Conservation (phyloP, 1,140 invertebrate species). For the Metaphire vulgaris region DNA sequence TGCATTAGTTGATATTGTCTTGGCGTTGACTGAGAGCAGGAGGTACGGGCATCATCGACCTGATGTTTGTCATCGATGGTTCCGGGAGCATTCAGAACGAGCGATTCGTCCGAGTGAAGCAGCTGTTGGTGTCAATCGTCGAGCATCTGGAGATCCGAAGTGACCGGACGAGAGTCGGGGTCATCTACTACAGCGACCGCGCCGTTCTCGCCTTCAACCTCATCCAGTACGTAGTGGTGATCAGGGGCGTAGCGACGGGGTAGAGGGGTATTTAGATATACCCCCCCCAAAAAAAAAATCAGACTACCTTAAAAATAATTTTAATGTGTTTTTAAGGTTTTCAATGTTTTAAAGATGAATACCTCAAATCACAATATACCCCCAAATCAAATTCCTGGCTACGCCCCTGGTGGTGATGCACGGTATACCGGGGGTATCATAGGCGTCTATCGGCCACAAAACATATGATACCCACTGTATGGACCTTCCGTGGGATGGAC, state of each 20-base stretch:
- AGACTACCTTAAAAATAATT: no score
- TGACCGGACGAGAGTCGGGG: slow-evolving; percentile 3
- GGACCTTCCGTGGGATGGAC: not conserved
- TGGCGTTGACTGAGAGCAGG: no score
- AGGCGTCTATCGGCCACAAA: no score
- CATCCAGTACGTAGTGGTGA: no score
- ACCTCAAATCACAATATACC: no score
- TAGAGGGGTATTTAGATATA: no score
- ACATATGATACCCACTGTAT: not conserved
- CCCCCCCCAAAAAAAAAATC: no score
- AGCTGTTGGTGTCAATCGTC: slow-evolving; percentile 20
- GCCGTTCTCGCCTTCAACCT: not conserved
- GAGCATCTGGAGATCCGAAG: slow-evolving; percentile 12
- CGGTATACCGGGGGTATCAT: not conserved
- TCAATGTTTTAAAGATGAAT: no score
- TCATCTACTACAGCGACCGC: slow-evolving; percentile 7
- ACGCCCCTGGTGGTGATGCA: not conserved
- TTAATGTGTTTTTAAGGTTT: no score
- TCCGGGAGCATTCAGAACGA: slow-evolving; percentile 26
- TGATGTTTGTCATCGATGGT: slow-evolving; percentile 27
- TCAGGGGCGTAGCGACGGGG: no score
- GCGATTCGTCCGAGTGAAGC: not conserved
- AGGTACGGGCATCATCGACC: slow-evolving; percentile 20
- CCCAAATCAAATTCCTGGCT: no score
- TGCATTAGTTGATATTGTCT: no score